Base-by-base conservation (phyloP, 1,140 invertebrate species). In the Drosophila bocki region DNA sequence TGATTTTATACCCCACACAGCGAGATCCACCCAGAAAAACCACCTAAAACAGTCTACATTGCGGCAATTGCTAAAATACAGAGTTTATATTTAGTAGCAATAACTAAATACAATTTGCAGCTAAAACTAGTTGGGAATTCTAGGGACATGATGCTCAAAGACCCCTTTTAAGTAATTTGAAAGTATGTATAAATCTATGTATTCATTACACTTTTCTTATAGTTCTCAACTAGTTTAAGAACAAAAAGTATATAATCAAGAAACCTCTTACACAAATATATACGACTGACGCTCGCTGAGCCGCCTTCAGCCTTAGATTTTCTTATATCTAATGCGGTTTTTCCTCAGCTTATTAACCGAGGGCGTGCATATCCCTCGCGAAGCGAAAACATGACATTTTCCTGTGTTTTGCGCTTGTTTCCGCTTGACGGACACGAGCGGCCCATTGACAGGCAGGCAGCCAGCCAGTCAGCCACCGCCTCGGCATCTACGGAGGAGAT, bases 341-440 rank as follows among this genome's bases (percentile, higher is more conserved):
- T 3, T 12, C 15, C 13, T 39, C 6, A 51, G 37, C 9, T n/a
- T 35, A 50, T 56, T 63, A 32, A 68, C 56, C 3, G 35, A 44
- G 54, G 33, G 19, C 35, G 26, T 15, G 19, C 26, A 41, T 59
- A 29, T 39, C 62, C 37, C 29, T 53, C 32, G 29, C 19, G 32
- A 3, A 19, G 61, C 70, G 8, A 60, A 51, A 77, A 78, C 60
- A 65, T 54, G 72, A 72, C 61, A 65, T 54, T 82, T 78, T 77
- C 58, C 65, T 57, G 72, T 82, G 57, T 82, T 82, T 82, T 45
- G 4, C 48, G 22, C 35, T 61, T 78, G 42, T 78, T 72, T 51
- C 42, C 48, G 64, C 60, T 63, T 70, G 78, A 71, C 50, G 60
- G 72, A 65, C 39, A 48, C 54, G 37, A 44, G 44, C 32, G 54